Percentiles rank a stretch among this genome's conserved stretches.
Conservation (phyloP, 2,113 vertebrate genomes). For the Poicephalus gulielmi region DNA sequence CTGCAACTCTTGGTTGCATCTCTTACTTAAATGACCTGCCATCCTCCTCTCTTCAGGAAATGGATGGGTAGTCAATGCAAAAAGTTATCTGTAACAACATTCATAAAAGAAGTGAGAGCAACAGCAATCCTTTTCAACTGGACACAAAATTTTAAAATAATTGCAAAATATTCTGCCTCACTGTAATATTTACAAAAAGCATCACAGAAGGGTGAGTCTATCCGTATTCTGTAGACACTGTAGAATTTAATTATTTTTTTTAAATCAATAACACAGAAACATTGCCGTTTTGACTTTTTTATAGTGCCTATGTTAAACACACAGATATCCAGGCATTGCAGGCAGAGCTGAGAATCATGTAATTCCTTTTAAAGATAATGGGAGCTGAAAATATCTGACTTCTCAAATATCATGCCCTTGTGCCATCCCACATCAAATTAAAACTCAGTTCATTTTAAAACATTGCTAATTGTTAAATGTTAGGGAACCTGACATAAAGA, state of each 20-base stretch:
- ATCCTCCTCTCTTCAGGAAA: not conserved
- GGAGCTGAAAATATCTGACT: not conserved
- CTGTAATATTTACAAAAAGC: not conserved
- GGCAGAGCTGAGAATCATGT: not conserved
- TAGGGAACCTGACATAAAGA: not conserved
- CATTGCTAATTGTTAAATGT: not conserved
- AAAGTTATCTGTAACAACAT: not conserved
- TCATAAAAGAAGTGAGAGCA: not conserved
- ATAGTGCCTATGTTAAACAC: not conserved
- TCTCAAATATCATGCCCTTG: not conserved
- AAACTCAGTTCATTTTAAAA: not conserved
- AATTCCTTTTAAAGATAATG: not conserved
- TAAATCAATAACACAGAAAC: not conserved
- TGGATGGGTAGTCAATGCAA: not conserved
- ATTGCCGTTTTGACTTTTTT: not conserved
- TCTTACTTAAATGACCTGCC: not conserved
- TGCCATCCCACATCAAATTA: not conserved
- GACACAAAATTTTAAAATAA: not conserved
- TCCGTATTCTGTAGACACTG: not conserved
- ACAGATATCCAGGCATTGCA: not conserved
- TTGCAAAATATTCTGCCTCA: not conserved
- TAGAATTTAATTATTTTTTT: not conserved
- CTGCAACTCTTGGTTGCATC: not conserved
- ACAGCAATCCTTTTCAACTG: not conserved
- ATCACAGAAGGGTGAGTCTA: accelerated